Conservation (phyloP, 1,140 invertebrate genomes). For the Uloborus diversus region DNA sequence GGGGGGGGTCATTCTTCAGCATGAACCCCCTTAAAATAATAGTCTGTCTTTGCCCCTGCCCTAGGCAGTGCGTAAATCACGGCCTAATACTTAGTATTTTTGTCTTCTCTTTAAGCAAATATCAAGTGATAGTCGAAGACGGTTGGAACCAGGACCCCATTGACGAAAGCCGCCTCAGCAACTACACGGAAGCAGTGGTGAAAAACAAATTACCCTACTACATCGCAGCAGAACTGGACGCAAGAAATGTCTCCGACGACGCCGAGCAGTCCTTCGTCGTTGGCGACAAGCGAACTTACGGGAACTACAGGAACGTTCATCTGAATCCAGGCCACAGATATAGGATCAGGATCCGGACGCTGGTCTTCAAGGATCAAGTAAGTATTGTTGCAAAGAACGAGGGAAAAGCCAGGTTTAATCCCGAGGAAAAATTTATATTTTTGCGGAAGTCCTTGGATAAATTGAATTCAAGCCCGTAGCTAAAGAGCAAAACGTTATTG, state of each 20-base stretch:
- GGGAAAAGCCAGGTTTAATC: no score
- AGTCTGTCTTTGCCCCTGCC: no score
- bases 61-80: no score
- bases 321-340: conserved; percentile 43
- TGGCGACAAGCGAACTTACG: conserved; percentile 39
- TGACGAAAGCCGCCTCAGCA: conserved; percentile 15
- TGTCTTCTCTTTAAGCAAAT: conserved; percentile 30
- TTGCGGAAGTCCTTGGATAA: no score
- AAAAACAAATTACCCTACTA: conserved; percentile 40
- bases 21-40: no score
- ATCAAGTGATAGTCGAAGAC: conserved; percentile 56
- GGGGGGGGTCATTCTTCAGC: no score
- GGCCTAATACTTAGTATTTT: no score
- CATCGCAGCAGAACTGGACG: conserved; percentile 51
- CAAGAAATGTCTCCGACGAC: conserved; percentile 10
- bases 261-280: conserved; percentile 44
- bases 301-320: conserved; percentile 46
- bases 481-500: no score
- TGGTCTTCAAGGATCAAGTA: conserved; percentile 33
- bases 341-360: conserved; percentile 51
- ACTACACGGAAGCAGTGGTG: conserved; percentile 23
- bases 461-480: no score
- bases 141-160: conserved; percentile 13
- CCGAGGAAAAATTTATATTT: neutral
- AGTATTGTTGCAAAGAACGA: no score